Evolutionary conservation across 1,140 invertebrate genomes (phyloP), one percentile per base, ranked within the genome.

Genomic region (Achroia grisella): DNA sequence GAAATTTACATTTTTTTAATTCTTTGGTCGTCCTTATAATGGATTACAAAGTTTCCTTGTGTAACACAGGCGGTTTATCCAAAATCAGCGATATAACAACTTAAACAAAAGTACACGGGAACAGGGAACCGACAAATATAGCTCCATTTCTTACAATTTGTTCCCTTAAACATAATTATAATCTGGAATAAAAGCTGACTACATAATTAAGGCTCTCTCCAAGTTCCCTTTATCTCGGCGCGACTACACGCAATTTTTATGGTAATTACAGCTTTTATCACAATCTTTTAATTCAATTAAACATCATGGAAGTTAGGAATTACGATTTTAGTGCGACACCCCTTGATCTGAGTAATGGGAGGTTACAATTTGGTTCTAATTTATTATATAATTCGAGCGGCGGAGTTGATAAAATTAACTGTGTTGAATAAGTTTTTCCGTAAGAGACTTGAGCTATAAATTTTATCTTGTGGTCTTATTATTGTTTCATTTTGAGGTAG

Each of bases 211-310:
- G 44, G 44, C 23, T 43, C 41, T 29, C 45, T 44, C 46, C 17
- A 15, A 13, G 17, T 17, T 13, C 13, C 41, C 44, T 42, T 47
- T 47, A 51, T 53, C 48, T 50, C 36, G n/a, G 23, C 8, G 11
- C 2, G 11, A 37, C 13, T 62, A 60, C 44, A 58, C 56, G 52
- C 53, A 51, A 63, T 71, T 73, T 73, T 73, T 68, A 68, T 66
- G 67, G 56, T 71, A 73, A 73, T 73, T 64, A 61, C 55, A 56
- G 43, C 57, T 68, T 51, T 68, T 71, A 66, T 63, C 58, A 39
- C 50, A 48, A 62, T 53, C 54, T 71, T 52, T 59, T 69, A 67
- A 71, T 72, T 70, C 59, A 63, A 67, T 72, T 72, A 61, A 45
- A 52, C 50, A 46, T 52, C 43, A 37, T 28, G 39, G 17, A 44